Evolutionary conservation across 2,797 vertebrate species (phyloP).

Genomic region (Enoplosus armatus): DNA sequence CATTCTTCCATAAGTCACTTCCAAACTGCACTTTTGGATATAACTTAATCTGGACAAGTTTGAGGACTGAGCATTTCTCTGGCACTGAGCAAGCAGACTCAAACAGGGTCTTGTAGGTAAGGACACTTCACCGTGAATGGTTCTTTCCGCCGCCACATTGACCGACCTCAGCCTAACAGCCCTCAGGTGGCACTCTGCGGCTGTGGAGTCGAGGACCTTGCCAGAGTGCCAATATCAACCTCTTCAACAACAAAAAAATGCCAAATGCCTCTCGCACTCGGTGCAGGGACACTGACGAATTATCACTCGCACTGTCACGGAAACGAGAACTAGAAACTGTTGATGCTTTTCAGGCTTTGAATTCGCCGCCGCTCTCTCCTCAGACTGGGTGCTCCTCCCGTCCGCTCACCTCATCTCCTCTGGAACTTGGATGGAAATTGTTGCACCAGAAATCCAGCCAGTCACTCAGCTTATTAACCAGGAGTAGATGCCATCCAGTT

Average conservation of each 20-base stretch:
- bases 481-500: constrained; percentile 78
- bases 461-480: constrained; percentile 60
- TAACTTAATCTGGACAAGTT: constrained; percentile 50
- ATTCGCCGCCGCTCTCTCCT: constrained; percentile 43
- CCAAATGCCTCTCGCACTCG: constrained; percentile 74
- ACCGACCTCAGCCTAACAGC: constrained; percentile 4
- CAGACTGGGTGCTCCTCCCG: constrained; percentile 57
- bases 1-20: constrained; percentile 67
- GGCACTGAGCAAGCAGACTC: constrained; percentile 54
- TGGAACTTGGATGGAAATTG: constrained; percentile 59
- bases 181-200: constrained; percentile 63
- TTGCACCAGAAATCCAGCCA: constrained; percentile 65
- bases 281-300: constrained; percentile 58
- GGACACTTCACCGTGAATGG: constrained; percentile 10
- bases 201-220: constrained; percentile 58
- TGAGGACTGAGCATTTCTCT: constrained; percentile 57
- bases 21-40: constrained; percentile 75
- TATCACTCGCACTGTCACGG: constrained; percentile 52
- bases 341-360: constrained; percentile 41
- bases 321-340: constrained; percentile 49
- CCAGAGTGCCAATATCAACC: constrained; percentile 75
- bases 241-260: constrained; percentile 55
- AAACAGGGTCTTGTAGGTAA: constrained; percentile 23
- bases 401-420: constrained; percentile 63
- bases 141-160: constrained; percentile 30